These are phyloP conservation scores for Euzophera pinguis DNA, from an alignment of 2,888 invertebrate species.

Conservation along the genomic window DNA sequence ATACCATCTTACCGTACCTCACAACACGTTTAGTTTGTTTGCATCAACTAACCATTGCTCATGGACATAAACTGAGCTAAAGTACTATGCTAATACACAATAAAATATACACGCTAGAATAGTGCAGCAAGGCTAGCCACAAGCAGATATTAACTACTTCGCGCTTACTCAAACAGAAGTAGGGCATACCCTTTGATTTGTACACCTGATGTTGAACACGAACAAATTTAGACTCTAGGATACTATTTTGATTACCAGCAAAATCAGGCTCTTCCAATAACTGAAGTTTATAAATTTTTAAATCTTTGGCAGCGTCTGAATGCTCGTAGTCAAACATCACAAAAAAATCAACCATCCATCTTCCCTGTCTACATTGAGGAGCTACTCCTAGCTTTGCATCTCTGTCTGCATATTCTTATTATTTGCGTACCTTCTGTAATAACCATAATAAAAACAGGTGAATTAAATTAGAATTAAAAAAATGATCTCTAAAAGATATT, in stretches of 20 bases:
- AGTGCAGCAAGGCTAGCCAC: conserved; percentile 69
- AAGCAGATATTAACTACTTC: conserved; percentile 45
- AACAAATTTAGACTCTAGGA: conserved; percentile 13
- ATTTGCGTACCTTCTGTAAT: conserved; percentile 48
- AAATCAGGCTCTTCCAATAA: conserved; percentile 22
- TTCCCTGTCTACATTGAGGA: conserved; percentile 25
- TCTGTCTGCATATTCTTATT: conserved; percentile 55
- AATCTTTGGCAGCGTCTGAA: conserved; percentile 7
- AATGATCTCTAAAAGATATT: conserved; percentile 57
- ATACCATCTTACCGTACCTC: conserved; percentile 67
- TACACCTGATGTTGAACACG: conserved; percentile 14
- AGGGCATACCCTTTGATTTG: conserved; percentile 18
- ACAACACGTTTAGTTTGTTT: conserved; percentile 73
- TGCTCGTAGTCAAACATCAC: conserved; percentile 42
- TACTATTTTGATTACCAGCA: conserved; percentile 30
- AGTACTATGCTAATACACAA: conserved; percentile 71
- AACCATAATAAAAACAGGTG: conserved; percentile 45
- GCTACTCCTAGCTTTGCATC: conserved; percentile 59
- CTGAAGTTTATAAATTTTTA: conserved; percentile 11
- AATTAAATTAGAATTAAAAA: conserved; percentile 38
- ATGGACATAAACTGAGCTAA: conserved; percentile 62
- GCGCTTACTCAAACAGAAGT: conserved; percentile 36
- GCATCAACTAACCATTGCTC: conserved; percentile 76
- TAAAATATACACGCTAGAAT: conserved; percentile 68
- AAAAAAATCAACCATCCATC: conserved; percentile 7